Base-by-base conservation (phyloP, 1,140 invertebrate genomes). In the Schlechtendalia chinensis region DNA sequence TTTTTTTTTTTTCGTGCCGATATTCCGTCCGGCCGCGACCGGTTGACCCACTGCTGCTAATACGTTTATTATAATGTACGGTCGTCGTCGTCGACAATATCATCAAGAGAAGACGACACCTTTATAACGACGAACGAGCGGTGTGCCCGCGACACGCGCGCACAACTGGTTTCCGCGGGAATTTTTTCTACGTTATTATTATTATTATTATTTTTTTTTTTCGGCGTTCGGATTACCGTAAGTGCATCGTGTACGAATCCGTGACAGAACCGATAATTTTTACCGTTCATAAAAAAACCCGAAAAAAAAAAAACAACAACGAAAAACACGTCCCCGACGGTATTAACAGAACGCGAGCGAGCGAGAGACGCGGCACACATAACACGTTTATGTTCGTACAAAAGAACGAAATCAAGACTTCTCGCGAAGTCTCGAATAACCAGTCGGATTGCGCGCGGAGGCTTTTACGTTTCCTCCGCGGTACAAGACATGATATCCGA, bases 191-290 rank as follows among this genome's bases (percentile, higher is more conserved):
- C 59, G 27, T 63, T 32, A n/a, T n/a, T n/a, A n/a, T n/a, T n/a
- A n/a, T n/a, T n/a, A n/a, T n/a, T n/a, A n/a, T 50, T 50, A 50
- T 50, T 53, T 50, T 10, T 71, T 5, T 24, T 71, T 71, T 71
- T 71, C 47, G 69, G 50, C 24, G 17, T 54, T n/a, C 24, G 50
- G 50, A 72, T 72, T 72, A 54, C 69, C 50, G 29, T 72, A 72
- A 72, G 69, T 72, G 69, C 69, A 72, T 72, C 50, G 50, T n/a
- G 69, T 72, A 72, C 69, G 17, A 29, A 54, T 72, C 69, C 69
- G 50, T 72, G 50, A 72, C 69, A 29, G 27, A 54, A 53, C 47
- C 50, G 69, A 72, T 72, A 54, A 54, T 72, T 72, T 72, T 54
- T 72, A 72, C 69, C 69, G 69, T 72, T 71, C 24, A 11, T 54